Percentiles rank a stretch among this genome's conserved stretches.
These are phyloP conservation scores for Gastracanthus pulcherrimus DNA, from an alignment of 2,888 invertebrate species.

Conservation along the genomic window DNA sequence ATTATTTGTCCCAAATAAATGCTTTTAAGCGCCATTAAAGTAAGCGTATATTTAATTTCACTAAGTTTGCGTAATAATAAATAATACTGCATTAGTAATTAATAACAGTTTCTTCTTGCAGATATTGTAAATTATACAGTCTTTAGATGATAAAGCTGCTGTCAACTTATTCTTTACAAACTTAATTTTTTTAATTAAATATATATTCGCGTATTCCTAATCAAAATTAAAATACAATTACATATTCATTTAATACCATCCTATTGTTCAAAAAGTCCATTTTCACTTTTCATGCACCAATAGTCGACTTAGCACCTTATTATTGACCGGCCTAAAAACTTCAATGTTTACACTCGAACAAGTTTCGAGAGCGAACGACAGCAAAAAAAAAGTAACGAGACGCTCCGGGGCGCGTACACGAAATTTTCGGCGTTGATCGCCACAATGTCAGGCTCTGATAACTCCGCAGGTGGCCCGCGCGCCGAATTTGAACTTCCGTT, in stretches of 20 bases:
- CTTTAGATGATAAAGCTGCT: too few relatives aligned
- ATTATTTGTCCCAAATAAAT: too few relatives aligned
- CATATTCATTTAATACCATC: neutral
- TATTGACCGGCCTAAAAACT: neutral
- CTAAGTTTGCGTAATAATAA: too few relatives aligned
- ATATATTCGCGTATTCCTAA: too few relatives aligned
- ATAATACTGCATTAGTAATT: too few relatives aligned
- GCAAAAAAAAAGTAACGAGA: neutral
- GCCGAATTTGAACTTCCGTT: conserved; percentile 38
- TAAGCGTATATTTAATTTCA: too few relatives aligned
- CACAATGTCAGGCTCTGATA: conserved; percentile 51
- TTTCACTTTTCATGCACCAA: neutral
- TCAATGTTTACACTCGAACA: conserved; percentile 35
- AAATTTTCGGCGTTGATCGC: conserved; percentile 27
- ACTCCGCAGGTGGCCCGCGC: conserved; percentile 14
- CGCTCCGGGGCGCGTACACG: neutral
- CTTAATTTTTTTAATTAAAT: too few relatives aligned
- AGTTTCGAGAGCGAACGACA: conserved; percentile 16
- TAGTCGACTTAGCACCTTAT: neutral
- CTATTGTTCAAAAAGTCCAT: neutral
- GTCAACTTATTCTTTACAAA: too few relatives aligned
- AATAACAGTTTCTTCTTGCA: too few relatives aligned
- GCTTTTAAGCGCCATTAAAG: too few relatives aligned
- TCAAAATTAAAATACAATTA: too few relatives aligned
- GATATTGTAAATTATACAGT: too few relatives aligned